Conservation (phyloP, 2,113 vertebrate genomes). For the Leptosomus discolor region DNA sequence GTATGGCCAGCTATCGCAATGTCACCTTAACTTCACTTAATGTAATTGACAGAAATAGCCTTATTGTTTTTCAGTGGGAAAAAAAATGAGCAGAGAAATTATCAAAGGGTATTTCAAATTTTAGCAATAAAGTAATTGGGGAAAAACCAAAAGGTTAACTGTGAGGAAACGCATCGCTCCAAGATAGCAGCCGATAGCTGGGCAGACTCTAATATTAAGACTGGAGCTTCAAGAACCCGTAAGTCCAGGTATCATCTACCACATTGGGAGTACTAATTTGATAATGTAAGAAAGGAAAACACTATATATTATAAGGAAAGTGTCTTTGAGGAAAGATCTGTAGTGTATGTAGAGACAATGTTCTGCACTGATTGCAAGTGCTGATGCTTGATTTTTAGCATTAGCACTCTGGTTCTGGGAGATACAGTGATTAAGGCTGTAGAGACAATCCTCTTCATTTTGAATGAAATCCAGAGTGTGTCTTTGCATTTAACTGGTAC, state of each 20-base stretch:
- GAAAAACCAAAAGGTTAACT: not conserved
- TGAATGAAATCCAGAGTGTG: not conserved
- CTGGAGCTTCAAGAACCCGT: not conserved
- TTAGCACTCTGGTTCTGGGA: not conserved
- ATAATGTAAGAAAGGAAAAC: not conserved
- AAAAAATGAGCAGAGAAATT: not conserved
- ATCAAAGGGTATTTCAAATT: not conserved
- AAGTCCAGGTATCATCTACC: not conserved
- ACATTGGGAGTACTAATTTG: not conserved
- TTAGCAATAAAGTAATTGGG: not conserved
- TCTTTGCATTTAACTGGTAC: not conserved
- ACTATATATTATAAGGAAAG: not conserved
- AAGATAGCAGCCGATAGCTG: not conserved
- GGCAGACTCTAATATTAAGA: not conserved
- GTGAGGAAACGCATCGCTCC: not conserved
- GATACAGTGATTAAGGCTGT: not conserved
- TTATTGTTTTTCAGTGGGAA: not conserved
- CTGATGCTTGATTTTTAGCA: not conserved
- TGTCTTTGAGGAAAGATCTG: not conserved
- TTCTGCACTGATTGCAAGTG: not conserved
- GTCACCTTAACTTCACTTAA: not conserved
- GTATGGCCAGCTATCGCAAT: not conserved
- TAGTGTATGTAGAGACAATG: not conserved
- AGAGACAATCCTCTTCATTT: not conserved
- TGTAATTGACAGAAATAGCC: not conserved